These are phyloP conservation scores for Myotis yumanensis DNA, from an alignment of 2,113 vertebrate species.

Conservation along the genomic window DNA sequence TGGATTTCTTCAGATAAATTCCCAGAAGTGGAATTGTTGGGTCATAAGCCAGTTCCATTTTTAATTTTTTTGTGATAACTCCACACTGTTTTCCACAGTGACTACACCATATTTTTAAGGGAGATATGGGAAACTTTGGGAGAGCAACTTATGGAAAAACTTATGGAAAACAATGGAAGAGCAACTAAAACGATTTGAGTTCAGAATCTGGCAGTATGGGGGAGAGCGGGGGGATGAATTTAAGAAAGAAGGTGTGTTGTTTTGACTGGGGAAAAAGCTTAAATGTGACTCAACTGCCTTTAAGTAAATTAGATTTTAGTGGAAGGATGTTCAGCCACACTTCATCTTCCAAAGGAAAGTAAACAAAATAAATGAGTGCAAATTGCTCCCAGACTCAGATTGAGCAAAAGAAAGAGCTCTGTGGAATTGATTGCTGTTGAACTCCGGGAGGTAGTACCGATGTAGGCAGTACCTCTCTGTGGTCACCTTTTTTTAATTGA, in stretches of 20 bases:
- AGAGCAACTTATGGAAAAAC: too few species aligned
- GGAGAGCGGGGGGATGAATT: not conserved
- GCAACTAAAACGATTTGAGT: not conserved
- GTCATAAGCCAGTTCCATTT: not conserved
- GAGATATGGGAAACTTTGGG: not conserved
- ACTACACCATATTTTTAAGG: not conserved
- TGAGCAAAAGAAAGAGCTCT: not conserved
- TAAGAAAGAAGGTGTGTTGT: not conserved
- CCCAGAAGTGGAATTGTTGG: not conserved
- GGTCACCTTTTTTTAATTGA: not conserved
- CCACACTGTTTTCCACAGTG: not conserved
- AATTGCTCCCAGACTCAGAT: slow-evolving; percentile 50
- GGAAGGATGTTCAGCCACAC: slow-evolving; percentile 23
- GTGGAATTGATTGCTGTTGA: not conserved
- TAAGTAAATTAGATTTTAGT: slow-evolving; percentile 40
- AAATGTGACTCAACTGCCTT: not conserved
- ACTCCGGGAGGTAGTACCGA: not conserved
- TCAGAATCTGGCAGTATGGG: not conserved
- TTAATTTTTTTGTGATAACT: not conserved
- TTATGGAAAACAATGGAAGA: not conserved
- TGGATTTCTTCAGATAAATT: not conserved
- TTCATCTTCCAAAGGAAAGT: slow-evolving; percentile 47
- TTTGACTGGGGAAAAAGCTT: slow-evolving; percentile 38
- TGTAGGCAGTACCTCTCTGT: not conserved
- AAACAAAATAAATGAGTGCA: slow-evolving; percentile 40